Evolutionary conservation across 2,797 vertebrate species (phyloP).

Genomic region (Megalops cyprinoides): DNA sequence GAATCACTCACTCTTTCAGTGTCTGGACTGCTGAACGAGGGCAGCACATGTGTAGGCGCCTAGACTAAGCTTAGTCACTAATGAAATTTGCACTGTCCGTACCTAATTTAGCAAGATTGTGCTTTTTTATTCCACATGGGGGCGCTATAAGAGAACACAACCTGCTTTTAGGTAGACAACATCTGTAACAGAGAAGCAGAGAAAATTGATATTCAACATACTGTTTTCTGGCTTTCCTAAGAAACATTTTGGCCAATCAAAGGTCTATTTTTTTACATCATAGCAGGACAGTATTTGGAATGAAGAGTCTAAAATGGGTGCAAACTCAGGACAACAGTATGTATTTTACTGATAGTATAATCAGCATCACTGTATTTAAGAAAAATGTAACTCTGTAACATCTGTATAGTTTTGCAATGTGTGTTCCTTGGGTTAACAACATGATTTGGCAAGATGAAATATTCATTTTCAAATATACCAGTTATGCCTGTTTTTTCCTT

Average conservation of each 20-base stretch:
- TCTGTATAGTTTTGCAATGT: background rate
- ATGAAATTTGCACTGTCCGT: background rate
- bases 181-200: background rate
- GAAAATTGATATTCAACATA: background rate
- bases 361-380: background rate
- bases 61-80: background rate
- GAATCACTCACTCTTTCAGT: background rate
- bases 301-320: background rate
- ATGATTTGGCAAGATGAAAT: background rate
- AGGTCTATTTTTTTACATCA: background rate
- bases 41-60: background rate
- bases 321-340: background rate
- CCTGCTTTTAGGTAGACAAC: background rate
- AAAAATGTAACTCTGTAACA: background rate
- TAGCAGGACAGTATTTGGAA: background rate
- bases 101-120: background rate
- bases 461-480: background rate
- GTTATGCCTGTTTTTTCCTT: background rate
- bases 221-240: background rate
- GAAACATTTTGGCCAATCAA: background rate
- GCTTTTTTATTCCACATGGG: constrained; percentile 20
- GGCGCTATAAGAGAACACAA: constrained; percentile 19
- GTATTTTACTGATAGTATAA: background rate
- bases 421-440: background rate
- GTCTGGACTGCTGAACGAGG: background rate